A percentile compares a stretch with the other conserved stretches of the same genome.
phyloP scores from a whole-genome alignment of 2,797 vertebrate genomes.

The Pangasius larnaudii region DNA sequence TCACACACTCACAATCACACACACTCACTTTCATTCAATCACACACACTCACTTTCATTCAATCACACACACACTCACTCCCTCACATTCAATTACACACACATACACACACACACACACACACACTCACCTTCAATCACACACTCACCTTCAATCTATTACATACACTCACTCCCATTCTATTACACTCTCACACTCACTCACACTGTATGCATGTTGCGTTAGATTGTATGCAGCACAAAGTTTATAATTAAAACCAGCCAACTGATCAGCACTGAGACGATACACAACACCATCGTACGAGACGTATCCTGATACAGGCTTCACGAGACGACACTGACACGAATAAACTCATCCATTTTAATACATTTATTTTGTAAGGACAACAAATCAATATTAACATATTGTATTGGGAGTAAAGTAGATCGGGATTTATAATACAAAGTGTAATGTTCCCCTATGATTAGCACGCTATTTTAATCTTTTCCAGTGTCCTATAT shows the following conservation, averaged over 20 bases:
- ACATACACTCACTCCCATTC: background rate
- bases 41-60: background rate
- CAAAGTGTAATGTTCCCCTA: background rate
- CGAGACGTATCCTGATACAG: background rate
- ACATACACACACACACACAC: background rate
- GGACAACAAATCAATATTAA: background rate
- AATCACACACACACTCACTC: background rate
- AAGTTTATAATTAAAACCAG: background rate
- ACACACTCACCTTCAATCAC: background rate
- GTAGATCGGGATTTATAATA: background rate
- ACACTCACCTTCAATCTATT: background rate
- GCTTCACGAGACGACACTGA: background rate
- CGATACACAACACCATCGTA: background rate
- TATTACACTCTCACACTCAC: too few relatives aligned
- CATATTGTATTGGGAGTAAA: background rate
- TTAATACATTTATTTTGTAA: background rate
- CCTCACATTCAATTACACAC: background rate
- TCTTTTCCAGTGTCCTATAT: background rate
- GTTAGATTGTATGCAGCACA: background rate
- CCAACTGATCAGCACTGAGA: background rate
- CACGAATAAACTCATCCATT: background rate
- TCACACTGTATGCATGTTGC: background rate
- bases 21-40: too few relatives aligned
- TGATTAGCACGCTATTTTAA: background rate
- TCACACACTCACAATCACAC: background rate